These are phyloP conservation scores for Bombyx mandarina DNA, from an alignment of 1,140 invertebrate genomes.

Conservation along the genomic window DNA sequence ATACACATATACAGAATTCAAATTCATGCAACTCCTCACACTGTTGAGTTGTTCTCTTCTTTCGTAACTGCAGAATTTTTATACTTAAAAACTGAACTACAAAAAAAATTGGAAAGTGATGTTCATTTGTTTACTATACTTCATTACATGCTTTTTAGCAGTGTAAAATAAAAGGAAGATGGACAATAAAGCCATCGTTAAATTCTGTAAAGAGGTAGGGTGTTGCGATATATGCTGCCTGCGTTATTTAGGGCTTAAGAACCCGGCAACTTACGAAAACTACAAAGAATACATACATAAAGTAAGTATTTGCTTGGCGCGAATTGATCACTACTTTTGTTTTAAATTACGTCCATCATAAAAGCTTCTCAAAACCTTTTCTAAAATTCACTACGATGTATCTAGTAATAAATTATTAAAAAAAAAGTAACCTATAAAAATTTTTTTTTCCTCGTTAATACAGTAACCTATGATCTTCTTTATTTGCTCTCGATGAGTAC, in stretches of 20 bases:
- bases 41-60: too few species aligned
- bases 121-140: background rate
- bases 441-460: too few species aligned
- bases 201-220: conserved; percentile 39
- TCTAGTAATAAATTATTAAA: too few species aligned
- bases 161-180: conserved; percentile 17
- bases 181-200: conserved; percentile 36
- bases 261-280: conserved; percentile 36
- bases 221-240: conserved; percentile 48
- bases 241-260: conserved; percentile 47
- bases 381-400: too few species aligned
- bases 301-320: conserved; percentile 9
- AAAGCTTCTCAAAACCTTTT: background rate
- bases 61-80: too few species aligned
- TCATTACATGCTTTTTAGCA: background rate
- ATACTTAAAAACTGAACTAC: too few species aligned
- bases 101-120: background rate
- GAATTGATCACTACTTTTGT: background rate
- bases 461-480: too few species aligned
- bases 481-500: too few species aligned
- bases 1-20: too few species aligned
- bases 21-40: too few species aligned
- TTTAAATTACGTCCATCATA: background rate
- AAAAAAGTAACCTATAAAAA: too few species aligned
- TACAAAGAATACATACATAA: conserved; percentile 17